Percentiles rank a stretch among this genome's conserved stretches.
Evolutionary conservation across 2,797 vertebrate genomes (phyloP).

Genomic region (Toxotes lorentzi): DNA sequence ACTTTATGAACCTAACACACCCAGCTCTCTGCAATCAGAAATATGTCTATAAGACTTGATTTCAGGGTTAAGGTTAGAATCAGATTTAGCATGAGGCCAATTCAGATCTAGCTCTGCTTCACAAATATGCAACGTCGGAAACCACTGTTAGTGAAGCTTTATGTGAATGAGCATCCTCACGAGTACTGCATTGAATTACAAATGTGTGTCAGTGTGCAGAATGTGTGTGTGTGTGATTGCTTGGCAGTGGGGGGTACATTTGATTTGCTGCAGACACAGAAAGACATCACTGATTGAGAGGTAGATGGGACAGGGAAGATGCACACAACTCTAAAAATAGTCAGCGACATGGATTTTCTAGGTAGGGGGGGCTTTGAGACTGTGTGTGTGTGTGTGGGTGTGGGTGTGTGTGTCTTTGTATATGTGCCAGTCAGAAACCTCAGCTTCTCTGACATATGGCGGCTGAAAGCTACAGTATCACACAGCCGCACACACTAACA

Average conservation of each 20-base stretch:
- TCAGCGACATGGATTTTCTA: slow-evolving; percentile 62
- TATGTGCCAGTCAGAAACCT: slow-evolving; percentile 21
- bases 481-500: slow-evolving; percentile 26
- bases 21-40: no score
- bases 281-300: slow-evolving; percentile 65
- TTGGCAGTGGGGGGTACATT: slow-evolving; percentile 37
- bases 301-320: slow-evolving; percentile 52
- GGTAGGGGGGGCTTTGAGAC: slow-evolving; percentile 33
- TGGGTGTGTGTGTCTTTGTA: slow-evolving; percentile 19
- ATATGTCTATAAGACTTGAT: no score
- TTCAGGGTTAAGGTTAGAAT: no score
- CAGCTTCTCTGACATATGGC: slow-evolving; percentile 53
- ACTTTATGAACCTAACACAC: no score
- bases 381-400: slow-evolving; percentile 30
- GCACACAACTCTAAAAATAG: slow-evolving; percentile 71
- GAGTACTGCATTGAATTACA: background rate
- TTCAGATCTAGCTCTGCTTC: no score
- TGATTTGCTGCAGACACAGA: slow-evolving; percentile 47
- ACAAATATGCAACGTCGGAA: background rate
- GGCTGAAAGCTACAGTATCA: slow-evolving; percentile 13
- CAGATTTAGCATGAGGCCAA: no score
- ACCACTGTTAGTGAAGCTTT: background rate
- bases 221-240: slow-evolving; percentile 14
- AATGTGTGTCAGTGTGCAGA: background rate
- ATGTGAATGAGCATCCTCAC: slow-evolving; percentile 7